Conservation (phyloP, 2,113 vertebrate species). For the Erpornis zantholeuca region DNA sequence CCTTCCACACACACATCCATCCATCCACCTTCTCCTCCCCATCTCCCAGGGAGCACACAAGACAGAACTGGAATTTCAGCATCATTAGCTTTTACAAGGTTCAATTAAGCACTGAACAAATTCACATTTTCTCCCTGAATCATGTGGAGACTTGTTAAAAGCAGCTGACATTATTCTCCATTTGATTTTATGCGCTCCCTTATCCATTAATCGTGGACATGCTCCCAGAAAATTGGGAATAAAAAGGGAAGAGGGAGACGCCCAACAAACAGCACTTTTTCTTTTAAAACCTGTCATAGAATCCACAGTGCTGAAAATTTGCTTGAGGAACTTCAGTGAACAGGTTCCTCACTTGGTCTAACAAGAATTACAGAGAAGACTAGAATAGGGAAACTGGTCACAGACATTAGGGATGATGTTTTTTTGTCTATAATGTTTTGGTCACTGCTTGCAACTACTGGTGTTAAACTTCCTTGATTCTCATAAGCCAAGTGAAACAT, state of each 20-base stretch:
- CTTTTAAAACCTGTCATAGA: neutral
- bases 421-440: neutral
- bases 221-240: neutral
- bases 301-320: slow-evolving; percentile 53
- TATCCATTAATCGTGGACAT: neutral
- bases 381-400: neutral
- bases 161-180: neutral
- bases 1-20: rapidly evolving
- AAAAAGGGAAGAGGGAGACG: neutral
- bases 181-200: neutral
- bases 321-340: neutral
- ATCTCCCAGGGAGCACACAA: neutral
- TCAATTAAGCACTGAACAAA: neutral
- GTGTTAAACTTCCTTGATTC: slow-evolving; percentile 67
- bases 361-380: neutral
- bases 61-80: neutral
- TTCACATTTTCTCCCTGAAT: neutral
- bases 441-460: slow-evolving; percentile 3
- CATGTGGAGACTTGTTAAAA: neutral
- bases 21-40: neutral
- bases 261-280: neutral
- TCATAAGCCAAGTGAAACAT: neutral
- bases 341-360: neutral
- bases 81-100: neutral
- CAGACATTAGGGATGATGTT: neutral